phyloP scores from a whole-genome alignment of 1,140 invertebrate genomes.

The Solenopsis invicta region DNA sequence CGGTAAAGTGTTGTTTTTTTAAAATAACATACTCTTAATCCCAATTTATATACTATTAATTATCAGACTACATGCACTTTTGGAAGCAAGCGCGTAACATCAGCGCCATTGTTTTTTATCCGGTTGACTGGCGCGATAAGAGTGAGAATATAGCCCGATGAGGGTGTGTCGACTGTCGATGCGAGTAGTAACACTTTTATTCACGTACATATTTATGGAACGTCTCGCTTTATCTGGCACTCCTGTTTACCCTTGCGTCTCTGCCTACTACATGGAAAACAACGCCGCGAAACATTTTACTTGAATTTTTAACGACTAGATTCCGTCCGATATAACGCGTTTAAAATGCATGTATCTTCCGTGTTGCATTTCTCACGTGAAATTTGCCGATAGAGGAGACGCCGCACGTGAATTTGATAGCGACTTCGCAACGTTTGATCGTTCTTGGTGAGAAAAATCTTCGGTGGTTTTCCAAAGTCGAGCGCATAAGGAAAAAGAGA shows the following conservation, averaged over 20 bases:
- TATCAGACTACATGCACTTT: background rate
- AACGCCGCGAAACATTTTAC: slow-evolving; percentile 21
- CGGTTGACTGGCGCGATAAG: slow-evolving; percentile 11
- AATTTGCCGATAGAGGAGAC: slow-evolving; percentile 12
- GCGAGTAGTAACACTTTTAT: slow-evolving; percentile 32
- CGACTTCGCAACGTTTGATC: background rate
- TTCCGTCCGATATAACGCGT: background rate
- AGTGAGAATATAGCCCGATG: background rate
- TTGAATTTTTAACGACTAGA: slow-evolving; percentile 43
- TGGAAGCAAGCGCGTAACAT: background rate
- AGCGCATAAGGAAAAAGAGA: background rate
- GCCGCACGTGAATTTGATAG: slow-evolving; percentile 7
- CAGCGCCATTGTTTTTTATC: background rate
- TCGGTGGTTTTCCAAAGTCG: background rate
- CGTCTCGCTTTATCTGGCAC: slow-evolving; percentile 53
- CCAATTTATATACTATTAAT: background rate
- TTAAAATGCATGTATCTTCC: slow-evolving; percentile 2
- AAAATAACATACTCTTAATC: no score
- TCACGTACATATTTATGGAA: slow-evolving; percentile 40
- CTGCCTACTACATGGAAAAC: background rate
- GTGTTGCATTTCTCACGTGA: background rate
- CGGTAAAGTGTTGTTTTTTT: no score
- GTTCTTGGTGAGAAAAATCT: background rate
- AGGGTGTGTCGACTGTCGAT: background rate
- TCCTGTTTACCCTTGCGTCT: slow-evolving; percentile 35